Evolutionary conservation across 2,113 vertebrate genomes (phyloP).

Genomic region (Phaethornis superciliosus): DNA sequence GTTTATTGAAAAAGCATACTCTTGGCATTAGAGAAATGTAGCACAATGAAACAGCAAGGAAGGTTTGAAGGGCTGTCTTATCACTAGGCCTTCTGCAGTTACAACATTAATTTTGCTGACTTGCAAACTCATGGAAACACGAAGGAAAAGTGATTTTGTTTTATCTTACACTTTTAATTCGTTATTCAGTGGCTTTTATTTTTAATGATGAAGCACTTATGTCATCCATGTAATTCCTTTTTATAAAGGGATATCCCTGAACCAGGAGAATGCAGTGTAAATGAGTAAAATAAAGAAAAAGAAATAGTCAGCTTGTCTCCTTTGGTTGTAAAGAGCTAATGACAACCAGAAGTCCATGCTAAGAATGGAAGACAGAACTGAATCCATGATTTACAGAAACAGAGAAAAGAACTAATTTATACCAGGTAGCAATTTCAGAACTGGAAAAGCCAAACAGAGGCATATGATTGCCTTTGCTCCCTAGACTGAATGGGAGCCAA

Average conservation of each 20-base stretch:
- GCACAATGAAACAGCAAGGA: not conserved
- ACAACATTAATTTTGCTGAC: not conserved
- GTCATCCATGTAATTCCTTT: not conserved
- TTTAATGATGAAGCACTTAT: not conserved
- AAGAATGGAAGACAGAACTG: not conserved
- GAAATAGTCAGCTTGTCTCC: rapidly evolving
- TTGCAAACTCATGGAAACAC: not conserved
- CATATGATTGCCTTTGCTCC: not conserved
- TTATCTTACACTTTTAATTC: not conserved
- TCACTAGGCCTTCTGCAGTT: not conserved
- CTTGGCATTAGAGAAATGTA: not conserved
- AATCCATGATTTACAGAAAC: not conserved
- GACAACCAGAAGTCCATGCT: not conserved
- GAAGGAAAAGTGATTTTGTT: not conserved
- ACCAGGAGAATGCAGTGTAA: not conserved
- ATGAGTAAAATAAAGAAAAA: not conserved
- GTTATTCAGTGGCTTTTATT: not conserved
- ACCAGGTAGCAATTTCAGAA: not conserved
- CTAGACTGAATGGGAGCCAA: not conserved
- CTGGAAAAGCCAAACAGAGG: not conserved
- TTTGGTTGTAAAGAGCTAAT: not conserved
- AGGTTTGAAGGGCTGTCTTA: not conserved
- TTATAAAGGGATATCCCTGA: not conserved
- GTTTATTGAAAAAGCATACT: not conserved
- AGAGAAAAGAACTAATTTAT: not conserved